Evolutionary conservation across 2,797 vertebrate species (phyloP), one percentile per base, ranked within the genome.

Genomic region (Lindbergichthys nudifrons): DNA sequence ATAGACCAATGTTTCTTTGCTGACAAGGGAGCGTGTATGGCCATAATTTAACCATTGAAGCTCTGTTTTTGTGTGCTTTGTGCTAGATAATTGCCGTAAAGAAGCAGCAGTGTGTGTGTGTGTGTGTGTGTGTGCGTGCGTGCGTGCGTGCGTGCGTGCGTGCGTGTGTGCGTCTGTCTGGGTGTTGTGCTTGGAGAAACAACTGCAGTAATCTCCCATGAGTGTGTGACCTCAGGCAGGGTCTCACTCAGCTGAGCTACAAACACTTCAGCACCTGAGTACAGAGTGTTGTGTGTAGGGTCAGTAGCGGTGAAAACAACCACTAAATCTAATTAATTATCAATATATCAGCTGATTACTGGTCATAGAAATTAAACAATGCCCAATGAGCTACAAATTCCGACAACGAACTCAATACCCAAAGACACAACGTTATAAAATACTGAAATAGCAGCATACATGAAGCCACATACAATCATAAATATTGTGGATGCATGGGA

Each of bases 31-130:
- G 67, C 65, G 68, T 66, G 53, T 43, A 65, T 12, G 15, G 63
- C 68, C 41, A 71, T 56, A 48, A 71, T 69, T 77, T 70, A 58
- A 48, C 64, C 79, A 67, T 3, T 66, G 57, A 79, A 56, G 58
- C 70, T 52, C 18, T 43, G 58, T 50, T 75, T 85, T 72, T 82
- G 82, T 71, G n/a, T 19, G 67, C 80, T 85, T 85, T 87, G 85
- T 85, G 75, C 18, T 52, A 71, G 47, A 68, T 84, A 88, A 90
- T 79, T 69, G 36, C 79, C 50, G 13, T 81, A 32, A 73, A 81
- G 72, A 73, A 70, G 60, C 52, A 57, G 56, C 68, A 57, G 71
- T 78, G 23, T 26, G 26, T 26, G 23, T 32, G 23, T 67, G 23
- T 26, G 23, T 3, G 23, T 26, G 23, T 26, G 23, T 3, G 23